Evolutionary conservation across 2,113 vertebrate genomes (phyloP).

Genomic region (Pipra filicauda): DNA sequence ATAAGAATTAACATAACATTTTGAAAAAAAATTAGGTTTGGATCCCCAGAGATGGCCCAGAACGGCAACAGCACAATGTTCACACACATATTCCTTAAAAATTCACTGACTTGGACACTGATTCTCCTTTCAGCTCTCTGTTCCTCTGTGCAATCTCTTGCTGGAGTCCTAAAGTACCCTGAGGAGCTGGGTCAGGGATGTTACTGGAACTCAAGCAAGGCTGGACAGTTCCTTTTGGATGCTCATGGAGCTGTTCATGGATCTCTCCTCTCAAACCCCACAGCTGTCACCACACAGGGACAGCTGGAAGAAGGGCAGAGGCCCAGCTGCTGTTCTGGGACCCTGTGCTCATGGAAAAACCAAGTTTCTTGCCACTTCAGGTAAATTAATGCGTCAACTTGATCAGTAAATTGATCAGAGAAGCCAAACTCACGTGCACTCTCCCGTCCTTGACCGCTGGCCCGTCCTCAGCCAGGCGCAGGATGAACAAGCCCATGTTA

Average conservation of each 20-base stretch:
- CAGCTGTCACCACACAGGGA: neutral
- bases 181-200: neutral
- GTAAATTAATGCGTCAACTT: neutral
- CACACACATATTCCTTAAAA: neutral
- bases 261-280: neutral
- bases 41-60: neutral
- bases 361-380: neutral
- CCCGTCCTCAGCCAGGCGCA: conserved; percentile 92
- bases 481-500: conserved; percentile 97
- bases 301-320: neutral
- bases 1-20: neutral
- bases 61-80: neutral
- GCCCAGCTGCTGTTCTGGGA: neutral
- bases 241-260: neutral
- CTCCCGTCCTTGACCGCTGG: conserved; percentile 90
- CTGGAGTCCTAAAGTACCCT: neutral
- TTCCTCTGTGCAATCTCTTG: neutral
- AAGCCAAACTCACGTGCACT: conserved; percentile 87
- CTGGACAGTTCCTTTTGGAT: neutral
- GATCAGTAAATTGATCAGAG: neutral
- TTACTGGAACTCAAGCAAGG: neutral
- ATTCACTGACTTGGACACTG: neutral
- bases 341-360: neutral
- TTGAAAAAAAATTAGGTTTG: neutral
- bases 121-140: neutral